Evolutionary conservation across 2,113 vertebrate genomes (phyloP).

Genomic region (Gambusia affinis): DNA sequence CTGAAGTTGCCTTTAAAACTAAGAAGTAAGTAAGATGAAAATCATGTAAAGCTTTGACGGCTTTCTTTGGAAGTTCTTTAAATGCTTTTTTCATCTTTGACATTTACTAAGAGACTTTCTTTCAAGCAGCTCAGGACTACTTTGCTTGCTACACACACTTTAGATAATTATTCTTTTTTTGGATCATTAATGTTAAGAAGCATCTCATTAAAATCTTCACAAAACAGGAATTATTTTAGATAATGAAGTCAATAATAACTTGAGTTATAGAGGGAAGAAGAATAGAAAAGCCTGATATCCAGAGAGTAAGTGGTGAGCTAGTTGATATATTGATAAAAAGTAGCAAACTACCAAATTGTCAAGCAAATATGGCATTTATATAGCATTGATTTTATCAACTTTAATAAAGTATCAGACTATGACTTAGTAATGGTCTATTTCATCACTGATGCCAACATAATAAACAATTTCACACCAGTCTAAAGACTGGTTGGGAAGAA

Average conservation of each 20-base stretch:
- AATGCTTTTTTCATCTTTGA: not conserved
- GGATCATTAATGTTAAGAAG: too few relatives aligned
- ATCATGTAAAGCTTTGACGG: slow-evolving; percentile 6
- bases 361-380: not conserved
- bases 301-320: not conserved
- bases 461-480: not conserved
- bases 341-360: not conserved
- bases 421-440: not conserved
- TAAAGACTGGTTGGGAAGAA: not conserved
- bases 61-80: not conserved
- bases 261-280: not conserved
- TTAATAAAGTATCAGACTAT: not conserved
- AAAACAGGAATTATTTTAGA: not conserved
- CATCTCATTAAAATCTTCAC: not conserved
- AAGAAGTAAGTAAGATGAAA: slow-evolving; percentile 15
- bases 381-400: not conserved
- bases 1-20: slow-evolving; percentile 11
- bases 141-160: not conserved
- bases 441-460: not conserved
- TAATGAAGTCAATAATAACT: not conserved
- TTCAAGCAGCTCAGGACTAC: slow-evolving; percentile 16
- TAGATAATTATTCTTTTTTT: too few relatives aligned
- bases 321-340: not conserved
- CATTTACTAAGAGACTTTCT: slow-evolving; percentile 12
- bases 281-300: not conserved